Percentiles rank a stretch among this genome's conserved stretches.
Conservation (phyloP, 2,113 vertebrate genomes). For the Tapirus terrestris region DNA sequence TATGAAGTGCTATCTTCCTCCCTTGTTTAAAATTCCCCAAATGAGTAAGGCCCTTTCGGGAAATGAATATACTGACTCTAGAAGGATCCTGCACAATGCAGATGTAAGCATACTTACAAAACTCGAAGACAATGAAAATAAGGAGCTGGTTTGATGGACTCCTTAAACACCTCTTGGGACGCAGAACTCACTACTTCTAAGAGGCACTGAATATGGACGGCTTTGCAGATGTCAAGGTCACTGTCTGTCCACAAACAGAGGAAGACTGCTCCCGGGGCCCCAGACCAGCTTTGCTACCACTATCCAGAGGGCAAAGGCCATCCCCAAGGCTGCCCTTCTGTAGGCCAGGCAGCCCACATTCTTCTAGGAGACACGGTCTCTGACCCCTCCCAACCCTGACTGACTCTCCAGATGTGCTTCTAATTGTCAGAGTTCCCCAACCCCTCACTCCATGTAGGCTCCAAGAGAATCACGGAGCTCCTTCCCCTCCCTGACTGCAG, state of each 20-base stretch:
- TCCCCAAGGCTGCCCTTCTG: background rate
- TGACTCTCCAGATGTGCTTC: background rate
- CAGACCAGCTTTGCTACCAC: background rate
- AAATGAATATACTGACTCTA: background rate
- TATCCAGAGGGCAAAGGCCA: background rate
- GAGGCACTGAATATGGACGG: background rate
- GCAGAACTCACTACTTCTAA: background rate
- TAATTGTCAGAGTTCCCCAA: background rate
- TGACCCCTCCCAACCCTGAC: background rate
- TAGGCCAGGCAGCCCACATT: background rate
- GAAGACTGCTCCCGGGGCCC: background rate
- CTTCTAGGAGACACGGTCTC: background rate
- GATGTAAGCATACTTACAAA: background rate
- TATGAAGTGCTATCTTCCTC: background rate
- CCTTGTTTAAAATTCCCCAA: background rate
- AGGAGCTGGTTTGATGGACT: background rate
- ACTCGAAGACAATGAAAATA: background rate
- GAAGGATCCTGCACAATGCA: background rate
- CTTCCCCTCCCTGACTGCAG: background rate
- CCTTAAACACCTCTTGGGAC: background rate
- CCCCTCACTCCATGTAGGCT: accelerated
- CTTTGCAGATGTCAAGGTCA: background rate
- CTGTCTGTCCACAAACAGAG: background rate
- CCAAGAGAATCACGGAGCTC: background rate
- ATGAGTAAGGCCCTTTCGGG: background rate